Percentiles rank a stretch among this genome's conserved stretches.
Evolutionary conservation across 2,113 vertebrate species (phyloP).

Genomic region (Lipotes vexillifer): DNA sequence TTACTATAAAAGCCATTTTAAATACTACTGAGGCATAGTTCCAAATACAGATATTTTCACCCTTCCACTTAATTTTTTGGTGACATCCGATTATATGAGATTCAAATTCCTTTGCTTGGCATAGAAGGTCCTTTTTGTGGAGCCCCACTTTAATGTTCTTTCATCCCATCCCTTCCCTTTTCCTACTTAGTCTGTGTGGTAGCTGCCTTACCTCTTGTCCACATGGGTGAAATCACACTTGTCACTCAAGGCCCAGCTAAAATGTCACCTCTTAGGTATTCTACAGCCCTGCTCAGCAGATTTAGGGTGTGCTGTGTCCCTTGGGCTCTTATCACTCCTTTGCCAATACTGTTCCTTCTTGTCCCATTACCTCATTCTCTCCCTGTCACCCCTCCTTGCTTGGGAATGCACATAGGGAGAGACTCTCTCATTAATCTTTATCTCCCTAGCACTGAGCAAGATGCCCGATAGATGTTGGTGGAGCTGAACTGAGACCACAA

Average conservation of each 20-base stretch:
- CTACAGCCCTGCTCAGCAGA: neutral
- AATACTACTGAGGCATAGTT: neutral
- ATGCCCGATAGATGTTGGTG: neutral
- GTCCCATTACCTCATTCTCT: neutral
- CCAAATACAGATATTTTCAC: neutral
- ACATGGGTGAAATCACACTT: neutral
- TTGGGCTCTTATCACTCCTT: neutral
- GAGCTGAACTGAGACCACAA: neutral
- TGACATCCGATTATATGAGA: neutral
- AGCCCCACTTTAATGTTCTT: neutral
- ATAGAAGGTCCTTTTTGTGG: neutral
- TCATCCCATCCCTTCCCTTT: fast-evolving
- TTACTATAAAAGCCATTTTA: neutral
- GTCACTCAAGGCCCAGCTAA: neutral
- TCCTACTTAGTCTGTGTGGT: neutral
- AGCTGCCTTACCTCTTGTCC: neutral
- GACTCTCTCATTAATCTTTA: neutral
- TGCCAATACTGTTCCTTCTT: neutral
- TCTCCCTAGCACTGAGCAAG: neutral
- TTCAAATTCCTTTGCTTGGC: neutral
- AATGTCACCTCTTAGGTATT: neutral
- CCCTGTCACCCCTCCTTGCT: neutral
- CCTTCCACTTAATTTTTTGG: neutral
- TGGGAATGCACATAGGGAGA: neutral
- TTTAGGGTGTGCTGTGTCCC: neutral